Evolutionary conservation across 2,113 vertebrate species (phyloP), one percentile per base, ranked within the genome.

Genomic region (Serilophus lunatus): DNA sequence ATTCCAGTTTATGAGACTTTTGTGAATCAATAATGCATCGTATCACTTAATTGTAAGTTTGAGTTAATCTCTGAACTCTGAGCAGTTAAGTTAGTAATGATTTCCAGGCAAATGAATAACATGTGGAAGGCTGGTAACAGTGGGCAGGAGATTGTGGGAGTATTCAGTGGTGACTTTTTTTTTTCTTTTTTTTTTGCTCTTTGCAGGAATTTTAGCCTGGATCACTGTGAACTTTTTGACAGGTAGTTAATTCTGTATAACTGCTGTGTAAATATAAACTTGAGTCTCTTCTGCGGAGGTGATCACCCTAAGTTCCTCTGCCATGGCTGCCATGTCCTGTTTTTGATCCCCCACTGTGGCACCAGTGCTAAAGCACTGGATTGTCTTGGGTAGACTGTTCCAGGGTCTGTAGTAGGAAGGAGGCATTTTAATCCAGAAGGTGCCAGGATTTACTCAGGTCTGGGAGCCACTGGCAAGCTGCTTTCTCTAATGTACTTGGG

Each of bases 161-260:
- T 91, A 86, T 88, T 94, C 31, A 53, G 42, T 64, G 13, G 26
- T 91, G 76, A 92, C 77, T 65, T 56, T 80, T 89, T 94, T 80
- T 93, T 50, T 93, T 88, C 59, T 19, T 4, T 59, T 95, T 82
- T 95, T 83, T 96, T 54, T 22, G 38, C 36, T 87, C 33, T 77
- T 98, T 97, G 76, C 90, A 99, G 99, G 99, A 97, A 98, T 99
- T 97, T 98, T 99, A 88, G 99, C 99, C 82, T 99, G 99, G 99
- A 98, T 99, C 95, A 99, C 99, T 84, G 99, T 99, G 97, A 99
- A 99, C 98, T 99, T 99, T 97, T 98, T 99, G 89, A 99, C 99
- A 99, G 99, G 99, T 99, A 98, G 97, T 72, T 97, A 18, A 82
- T 87, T 88, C 59, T 90, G 10, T 59, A 3, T 95, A 54, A 76